A percentile compares a stretch with the other conserved stretches of the same genome.
Conservation (phyloP, 1,140 invertebrate genomes). For the Scaptomyza hsui region DNA sequence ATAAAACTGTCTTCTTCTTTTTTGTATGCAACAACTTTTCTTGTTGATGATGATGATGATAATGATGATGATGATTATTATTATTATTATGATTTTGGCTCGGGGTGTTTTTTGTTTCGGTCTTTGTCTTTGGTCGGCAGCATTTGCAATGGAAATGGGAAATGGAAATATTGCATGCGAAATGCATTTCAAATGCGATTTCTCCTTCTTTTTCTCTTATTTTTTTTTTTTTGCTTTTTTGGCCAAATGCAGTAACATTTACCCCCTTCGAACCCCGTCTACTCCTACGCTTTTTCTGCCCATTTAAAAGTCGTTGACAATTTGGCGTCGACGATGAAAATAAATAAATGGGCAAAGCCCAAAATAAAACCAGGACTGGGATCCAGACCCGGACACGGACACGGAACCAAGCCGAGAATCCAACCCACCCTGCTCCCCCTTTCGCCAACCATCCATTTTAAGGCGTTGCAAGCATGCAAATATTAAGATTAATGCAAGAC, state of each 20-base stretch:
- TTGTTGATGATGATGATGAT: conserved; percentile 32
- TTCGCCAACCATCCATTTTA: neutral
- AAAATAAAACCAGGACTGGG: conserved; percentile 12
- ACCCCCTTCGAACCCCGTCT: neutral
- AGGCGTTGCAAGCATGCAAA: conserved; percentile 69
- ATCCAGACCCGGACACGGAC: neutral
- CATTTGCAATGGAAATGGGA: conserved; percentile 80
- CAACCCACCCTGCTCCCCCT: neutral
- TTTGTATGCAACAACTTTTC: conserved; percentile 38
- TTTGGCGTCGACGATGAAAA: conserved; percentile 69
- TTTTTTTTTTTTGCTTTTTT: no score
- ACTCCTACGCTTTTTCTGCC: conserved; percentile 3
- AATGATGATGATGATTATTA: conserved; percentile 27
- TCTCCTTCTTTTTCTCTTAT: no score
- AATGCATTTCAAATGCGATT: conserved; percentile 74
- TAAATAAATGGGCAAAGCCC: conserved; percentile 75
- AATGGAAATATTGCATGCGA: conserved; percentile 58
- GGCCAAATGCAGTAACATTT: conserved; percentile 35
- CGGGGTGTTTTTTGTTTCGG: conserved; percentile 16
- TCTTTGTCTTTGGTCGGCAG: conserved; percentile 53
- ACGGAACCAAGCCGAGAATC: neutral
- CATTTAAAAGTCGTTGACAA: conserved; percentile 66
- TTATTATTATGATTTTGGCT: conserved; percentile 69
- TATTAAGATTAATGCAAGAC: conserved; percentile 82
- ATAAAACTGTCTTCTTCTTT: conserved; percentile 36